Evolutionary conservation across 2,113 vertebrate species (phyloP), one percentile per base, ranked within the genome.

Genomic region (Pongo abelii): DNA sequence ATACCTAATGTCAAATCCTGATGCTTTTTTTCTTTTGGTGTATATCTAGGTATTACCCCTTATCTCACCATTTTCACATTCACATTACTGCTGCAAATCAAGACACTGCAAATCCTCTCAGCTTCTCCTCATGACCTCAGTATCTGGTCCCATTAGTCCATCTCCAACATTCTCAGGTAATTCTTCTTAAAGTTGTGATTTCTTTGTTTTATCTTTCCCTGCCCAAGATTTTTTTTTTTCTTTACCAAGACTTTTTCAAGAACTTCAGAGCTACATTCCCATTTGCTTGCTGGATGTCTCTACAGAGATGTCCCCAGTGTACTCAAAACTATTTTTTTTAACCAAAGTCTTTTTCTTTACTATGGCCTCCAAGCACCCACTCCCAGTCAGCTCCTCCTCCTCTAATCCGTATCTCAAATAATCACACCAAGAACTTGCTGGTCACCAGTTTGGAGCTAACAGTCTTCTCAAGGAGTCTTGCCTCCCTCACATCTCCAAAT

Each of bases 391-490:
- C 32, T 38, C 30, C 9, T 67, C 6, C 2, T 67, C 23, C 38
- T 78, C 23, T 0, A 0, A 77, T 13, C 38, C 4, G 8, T 9
- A 55, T 46, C 43, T 55, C 87, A 88, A 3, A 10, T 25, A 23
- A 8, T 40, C 61, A 78, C 3, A 27, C 20, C 57, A 46, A n/a
- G 23, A 30, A 0, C 40, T 40, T 11, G 11, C 18, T 32, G 8
- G 1, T n/a, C 43, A 27, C 12, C 4, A 2, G 1, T 6, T 3
- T n/a, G 35, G 16, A 40, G 16, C 46, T 75, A 38, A 32, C 38
- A 8, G 32, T 70, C 64, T 61, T 38, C n/a, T 85, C 61, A 64
- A 18, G 35, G n/a, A 57, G 30, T 32, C 35, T 20, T 52, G 2
- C n/a, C 32, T 55, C 43, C 30, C 13, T 64, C 30, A 23, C 27